phyloP scores from a whole-genome alignment of 2,797 vertebrate species.

The Spinibarbus caldwelli region DNA sequence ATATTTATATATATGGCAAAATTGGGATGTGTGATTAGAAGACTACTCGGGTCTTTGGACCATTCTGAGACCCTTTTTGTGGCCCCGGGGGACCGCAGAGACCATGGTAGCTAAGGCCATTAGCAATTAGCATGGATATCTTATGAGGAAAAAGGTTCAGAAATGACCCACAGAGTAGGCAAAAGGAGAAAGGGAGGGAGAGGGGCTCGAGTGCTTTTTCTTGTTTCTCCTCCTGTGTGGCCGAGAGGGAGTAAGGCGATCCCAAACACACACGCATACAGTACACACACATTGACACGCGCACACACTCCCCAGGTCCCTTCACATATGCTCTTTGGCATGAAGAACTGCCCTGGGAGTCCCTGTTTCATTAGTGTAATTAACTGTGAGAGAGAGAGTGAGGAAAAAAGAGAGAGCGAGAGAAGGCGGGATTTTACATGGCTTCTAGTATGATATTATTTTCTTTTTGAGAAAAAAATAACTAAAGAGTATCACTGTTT shows the following conservation, averaged over 20 bases:
- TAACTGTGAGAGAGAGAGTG: constrained; percentile 85
- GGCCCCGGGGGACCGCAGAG: constrained; percentile 51
- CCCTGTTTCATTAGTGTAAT: constrained; percentile 93
- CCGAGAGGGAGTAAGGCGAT: constrained; percentile 58
- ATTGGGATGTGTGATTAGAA: neutral
- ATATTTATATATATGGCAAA: neutral
- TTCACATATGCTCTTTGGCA: constrained; percentile 43
- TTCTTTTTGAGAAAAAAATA: neutral
- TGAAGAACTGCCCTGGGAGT: constrained; percentile 66
- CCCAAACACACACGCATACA: constrained; percentile 52
- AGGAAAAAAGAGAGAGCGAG: constrained; percentile 63
- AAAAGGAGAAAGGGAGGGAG: constrained; percentile 52
- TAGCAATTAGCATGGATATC: constrained; percentile 77
- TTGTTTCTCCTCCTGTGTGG: constrained; percentile 70
- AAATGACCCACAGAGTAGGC: constrained; percentile 66
- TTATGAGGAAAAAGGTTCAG: constrained; percentile 66
- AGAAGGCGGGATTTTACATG: constrained; percentile 57
- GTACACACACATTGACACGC: constrained; percentile 29
- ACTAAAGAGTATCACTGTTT: neutral
- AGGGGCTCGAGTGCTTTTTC: constrained; percentile 76
- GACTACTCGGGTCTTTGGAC: constrained; percentile 29
- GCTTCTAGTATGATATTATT: neutral
- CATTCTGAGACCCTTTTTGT: constrained; percentile 38
- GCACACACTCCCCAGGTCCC: constrained; percentile 45
- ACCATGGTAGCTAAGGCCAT: constrained; percentile 64